Base-by-base conservation (phyloP, 2,797 vertebrate species). In the Tokudaia muenninki region DNA sequence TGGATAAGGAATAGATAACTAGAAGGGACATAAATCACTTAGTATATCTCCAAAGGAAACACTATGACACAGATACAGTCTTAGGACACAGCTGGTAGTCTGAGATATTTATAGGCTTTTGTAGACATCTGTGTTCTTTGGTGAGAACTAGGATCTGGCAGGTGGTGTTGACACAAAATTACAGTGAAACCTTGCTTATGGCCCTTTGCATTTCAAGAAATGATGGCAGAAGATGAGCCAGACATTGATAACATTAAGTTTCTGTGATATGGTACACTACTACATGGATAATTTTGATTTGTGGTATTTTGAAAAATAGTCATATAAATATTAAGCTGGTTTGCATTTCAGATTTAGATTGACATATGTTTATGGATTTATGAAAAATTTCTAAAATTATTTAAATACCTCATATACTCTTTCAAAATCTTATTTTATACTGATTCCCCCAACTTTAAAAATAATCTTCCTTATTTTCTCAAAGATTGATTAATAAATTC, bases 251-350 rank as follows among this genome's bases (percentile, higher is more conserved):
- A 31, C 52, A 65, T 91, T 94, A 47, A 67, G 47, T 61, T 87
- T 91, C 16, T 72, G 13, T 89, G 37, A 82, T 72, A 61, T 82
- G 14, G 83, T 87, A 87, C 70, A 65, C 11, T 65, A 24, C 22
- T 93, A 52, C 14, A 26, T 59, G 5, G 77, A 61, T 84, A 81
- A 44, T 94, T 94, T 80, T 84, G 13, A 89, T 92, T 61, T 89
- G 44, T 95, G 34, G 12, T 94, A 47, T 80, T 87, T 96, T 95
- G 52, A 83, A 77, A 94, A 95, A 92, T 78, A 94, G 72, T 79
- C n/a, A 90, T 78, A 3, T 63, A 91, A 94, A 59, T 91, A 95
- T 13, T 94, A 47, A 61, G 17, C 78, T 94, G 67, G 8, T 92
- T 87, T 88, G 82, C 63, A 78, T 94, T 94, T 95, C 57, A 95